Percentiles rank a stretch among this genome's conserved stretches.
These are phyloP conservation scores for Hylomyscus alleni DNA, from an alignment of 2,797 vertebrate genomes.

Conservation along the genomic window DNA sequence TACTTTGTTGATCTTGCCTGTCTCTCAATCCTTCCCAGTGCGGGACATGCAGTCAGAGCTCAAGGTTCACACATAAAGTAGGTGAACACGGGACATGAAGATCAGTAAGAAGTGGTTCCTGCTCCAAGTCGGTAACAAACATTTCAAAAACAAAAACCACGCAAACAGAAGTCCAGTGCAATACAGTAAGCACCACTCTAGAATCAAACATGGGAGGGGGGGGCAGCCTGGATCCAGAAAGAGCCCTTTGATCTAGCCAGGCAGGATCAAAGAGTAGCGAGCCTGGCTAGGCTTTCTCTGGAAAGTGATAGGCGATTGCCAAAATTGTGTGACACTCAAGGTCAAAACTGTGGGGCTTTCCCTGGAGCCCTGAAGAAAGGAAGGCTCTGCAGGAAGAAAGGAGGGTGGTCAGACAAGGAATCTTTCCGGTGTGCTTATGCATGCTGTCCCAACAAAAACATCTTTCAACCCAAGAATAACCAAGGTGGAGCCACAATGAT, in stretches of 20 bases:
- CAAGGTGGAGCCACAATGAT: not conserved
- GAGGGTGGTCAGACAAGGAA: not conserved
- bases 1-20: not conserved
- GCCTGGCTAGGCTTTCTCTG: not conserved
- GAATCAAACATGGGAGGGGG: not conserved
- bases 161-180: not conserved
- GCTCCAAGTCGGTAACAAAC: not conserved
- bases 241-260: not conserved
- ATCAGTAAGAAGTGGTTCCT: not conserved
- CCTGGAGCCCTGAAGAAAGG: not conserved
- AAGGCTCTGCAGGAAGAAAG: not conserved
- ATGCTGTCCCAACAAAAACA: not conserved
- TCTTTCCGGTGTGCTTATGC: not conserved
- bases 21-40: not conserved
- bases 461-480: not conserved
- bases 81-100: not conserved
- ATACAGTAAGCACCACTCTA: not conserved
- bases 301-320: not conserved
- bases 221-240: not conserved
- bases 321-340: not conserved
- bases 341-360: not conserved
- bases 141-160: not conserved
- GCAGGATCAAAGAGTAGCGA: not conserved
- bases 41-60: not conserved
- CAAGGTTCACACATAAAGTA: not conserved